Evolutionary conservation across 2,888 invertebrate species (phyloP).

Genomic region (Cheilosia vernalis): DNA sequence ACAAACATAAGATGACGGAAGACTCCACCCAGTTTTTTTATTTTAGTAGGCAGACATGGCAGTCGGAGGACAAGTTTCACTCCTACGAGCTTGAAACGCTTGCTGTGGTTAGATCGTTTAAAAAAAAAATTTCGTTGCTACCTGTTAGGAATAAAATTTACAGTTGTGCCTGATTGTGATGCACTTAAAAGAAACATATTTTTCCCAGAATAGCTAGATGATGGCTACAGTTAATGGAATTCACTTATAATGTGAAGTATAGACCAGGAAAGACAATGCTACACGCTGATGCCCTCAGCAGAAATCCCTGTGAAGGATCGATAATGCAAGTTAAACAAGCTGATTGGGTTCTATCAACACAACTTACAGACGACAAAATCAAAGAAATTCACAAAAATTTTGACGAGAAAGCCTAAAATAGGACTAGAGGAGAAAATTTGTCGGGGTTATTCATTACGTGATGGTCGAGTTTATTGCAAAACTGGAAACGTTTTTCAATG

Average conservation of each 20-base stretch:
- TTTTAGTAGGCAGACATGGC: slow-evolving; percentile 76
- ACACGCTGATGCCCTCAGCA: slow-evolving; percentile 78
- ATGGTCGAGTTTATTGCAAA: slow-evolving; percentile 65
- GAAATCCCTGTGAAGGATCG: slow-evolving; percentile 59
- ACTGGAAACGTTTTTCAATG: slow-evolving; percentile 55
- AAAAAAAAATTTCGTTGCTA: slow-evolving; percentile 43
- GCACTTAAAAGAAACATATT: slow-evolving; percentile 72
- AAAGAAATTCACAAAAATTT: slow-evolving; percentile 23
- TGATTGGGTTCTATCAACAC: slow-evolving; percentile 47
- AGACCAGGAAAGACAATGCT: slow-evolving; percentile 77
- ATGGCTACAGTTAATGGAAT: slow-evolving; percentile 78
- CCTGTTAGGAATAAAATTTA: slow-evolving; percentile 42
- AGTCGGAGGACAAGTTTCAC: slow-evolving; percentile 77
- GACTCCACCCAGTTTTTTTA: slow-evolving; percentile 76
- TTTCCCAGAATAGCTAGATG: slow-evolving; percentile 78
- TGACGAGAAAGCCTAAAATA: neutral
- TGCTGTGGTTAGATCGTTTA: slow-evolving; percentile 26
- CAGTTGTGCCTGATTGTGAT: slow-evolving; percentile 76
- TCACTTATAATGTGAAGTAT: slow-evolving; percentile 77
- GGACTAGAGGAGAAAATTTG: slow-evolving; percentile 32
- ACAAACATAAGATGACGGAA: slow-evolving; percentile 62
- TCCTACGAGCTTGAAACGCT: slow-evolving; percentile 58
- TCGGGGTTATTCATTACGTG: slow-evolving; percentile 59
- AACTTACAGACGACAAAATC: slow-evolving; percentile 46
- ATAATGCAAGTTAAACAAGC: slow-evolving; percentile 14